These are phyloP conservation scores for Petrolisthes cinctipes DNA, from an alignment of 2,888 invertebrate species.

Conservation along the genomic window DNA sequence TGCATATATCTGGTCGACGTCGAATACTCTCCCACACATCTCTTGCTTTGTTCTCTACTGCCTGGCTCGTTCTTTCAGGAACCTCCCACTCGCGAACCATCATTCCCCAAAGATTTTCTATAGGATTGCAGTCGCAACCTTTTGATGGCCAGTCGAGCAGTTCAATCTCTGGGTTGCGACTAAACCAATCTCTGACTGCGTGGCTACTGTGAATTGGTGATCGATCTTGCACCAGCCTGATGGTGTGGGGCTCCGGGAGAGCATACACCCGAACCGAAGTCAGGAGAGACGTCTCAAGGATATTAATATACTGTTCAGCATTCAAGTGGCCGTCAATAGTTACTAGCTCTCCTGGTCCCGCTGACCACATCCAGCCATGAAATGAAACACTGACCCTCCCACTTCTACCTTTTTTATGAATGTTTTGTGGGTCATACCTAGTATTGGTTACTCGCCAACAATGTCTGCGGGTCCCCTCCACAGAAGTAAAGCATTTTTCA, in stretches of 20 bases:
- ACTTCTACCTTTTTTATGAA: neutral
- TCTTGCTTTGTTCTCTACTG: neutral
- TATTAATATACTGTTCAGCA: no score
- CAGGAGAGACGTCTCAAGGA: neutral
- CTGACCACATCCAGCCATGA: conserved; percentile 3
- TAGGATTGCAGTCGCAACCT: conserved; percentile 11
- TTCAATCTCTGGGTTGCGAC: conserved; percentile 3
- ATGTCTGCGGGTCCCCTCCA: neutral
- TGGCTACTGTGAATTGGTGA: neutral
- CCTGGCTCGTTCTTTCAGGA: neutral
- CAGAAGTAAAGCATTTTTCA: neutral
- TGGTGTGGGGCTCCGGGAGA: conserved; percentile 2
- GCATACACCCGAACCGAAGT: neutral
- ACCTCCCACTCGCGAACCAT: conserved; percentile 13
- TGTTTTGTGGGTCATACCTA: neutral
- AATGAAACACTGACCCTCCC: neutral
- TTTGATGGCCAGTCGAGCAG: conserved; percentile 11
- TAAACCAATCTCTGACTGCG: conserved; percentile 14
- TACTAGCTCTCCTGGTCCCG: neutral
- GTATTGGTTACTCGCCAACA: neutral
- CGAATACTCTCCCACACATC: neutral
- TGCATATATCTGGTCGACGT: conserved; percentile 11
- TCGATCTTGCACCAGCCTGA: neutral
- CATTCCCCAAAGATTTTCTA: neutral
- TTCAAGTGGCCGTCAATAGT: no score